Evolutionary conservation across 2,113 vertebrate species (phyloP), one percentile per base, ranked within the genome.

Genomic region (Nycticryphes semicollaris): DNA sequence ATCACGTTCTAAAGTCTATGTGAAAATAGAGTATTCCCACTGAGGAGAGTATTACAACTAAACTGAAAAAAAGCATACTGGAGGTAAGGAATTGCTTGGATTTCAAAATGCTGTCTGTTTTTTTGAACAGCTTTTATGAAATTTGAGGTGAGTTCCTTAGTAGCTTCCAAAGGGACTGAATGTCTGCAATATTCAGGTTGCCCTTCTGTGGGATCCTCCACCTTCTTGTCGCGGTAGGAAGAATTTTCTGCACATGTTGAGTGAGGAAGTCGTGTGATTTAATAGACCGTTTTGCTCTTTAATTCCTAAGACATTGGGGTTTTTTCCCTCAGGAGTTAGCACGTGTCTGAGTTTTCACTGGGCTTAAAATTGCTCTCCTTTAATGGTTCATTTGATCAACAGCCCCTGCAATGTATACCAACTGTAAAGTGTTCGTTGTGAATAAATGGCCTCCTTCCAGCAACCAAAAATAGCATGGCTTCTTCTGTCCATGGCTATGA

Each of bases 361-460:
- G 51, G 64, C 47, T 95, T 87, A 91, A 87, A 95, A 93, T 93
- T 88, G 33, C 75, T 88, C 79, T 93, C n/a, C 56, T 83, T 93
- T 92, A 64, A 93, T 93, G 69, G 56, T 90, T 94, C 79, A 37
- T 89, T 84, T 87, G 88, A 76, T 94, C 89, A 91, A 45, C 68
- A 94, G 74, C 74, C 51, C 35, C 68, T 91, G 84, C 76, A 69
- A 78, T 43, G 64, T 86, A 21, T 63, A 91, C 35, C 51, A 72
- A 24, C 67, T 88, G 72, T 76, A 80, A 92, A 82, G 50, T 72
- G 79, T 80, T 93, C 68, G 3, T 33, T 67, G 73, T 94, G 60
- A 88, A 39, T 88, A 67, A 39, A 92, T 2, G 8, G 31, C 86
- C 60, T 86, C 51, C 79, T 95, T 91, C 78, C 92, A 94, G 87